Conservation (phyloP, 1,140 invertebrate genomes). For the Chymomyza costata region DNA sequence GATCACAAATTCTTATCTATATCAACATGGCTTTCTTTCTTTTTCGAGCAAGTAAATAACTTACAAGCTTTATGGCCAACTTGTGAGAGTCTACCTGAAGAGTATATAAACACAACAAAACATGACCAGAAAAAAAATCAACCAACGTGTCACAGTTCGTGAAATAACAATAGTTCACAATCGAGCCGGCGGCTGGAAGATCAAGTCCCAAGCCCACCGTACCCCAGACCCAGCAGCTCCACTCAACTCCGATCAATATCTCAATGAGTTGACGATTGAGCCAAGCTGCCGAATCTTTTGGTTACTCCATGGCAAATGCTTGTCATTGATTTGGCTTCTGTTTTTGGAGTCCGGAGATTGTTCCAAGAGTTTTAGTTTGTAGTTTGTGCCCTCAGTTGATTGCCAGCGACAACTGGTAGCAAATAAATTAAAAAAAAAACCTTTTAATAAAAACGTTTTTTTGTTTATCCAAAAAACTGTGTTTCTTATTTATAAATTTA, state of each 20-base stretch:
- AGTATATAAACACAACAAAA: slow-evolving; percentile 35
- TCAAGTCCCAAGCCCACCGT: slow-evolving; percentile 32
- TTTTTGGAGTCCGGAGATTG: too few species aligned
- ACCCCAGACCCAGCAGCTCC: too few species aligned
- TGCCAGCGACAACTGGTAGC: not conserved
- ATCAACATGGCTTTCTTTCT: too few species aligned
- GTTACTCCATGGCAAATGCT: slow-evolving; percentile 25
- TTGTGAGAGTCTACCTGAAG: too few species aligned
- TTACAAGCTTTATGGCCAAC: too few species aligned
- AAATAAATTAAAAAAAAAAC: too few species aligned
- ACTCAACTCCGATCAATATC: slow-evolving; percentile 53
- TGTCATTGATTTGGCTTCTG: slow-evolving; percentile 70
- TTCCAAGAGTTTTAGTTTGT: too few species aligned
- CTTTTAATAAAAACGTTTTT: too few species aligned
- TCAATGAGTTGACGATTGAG: slow-evolving; percentile 72
- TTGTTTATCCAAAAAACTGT: too few species aligned
- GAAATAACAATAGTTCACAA: slow-evolving; percentile 74
- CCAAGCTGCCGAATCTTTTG: slow-evolving; percentile 48
- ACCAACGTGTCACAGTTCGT: slow-evolving; percentile 70
- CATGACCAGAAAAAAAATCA: not conserved
- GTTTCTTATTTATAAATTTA: slow-evolving; percentile 18
- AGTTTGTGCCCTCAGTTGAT: slow-evolving; percentile 36
- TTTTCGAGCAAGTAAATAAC: too few species aligned
- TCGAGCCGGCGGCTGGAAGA: slow-evolving; percentile 60
- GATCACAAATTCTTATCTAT: too few species aligned